phyloP scores from a whole-genome alignment of 2,888 invertebrate species.

The Chrysina gloriosa region DNA sequence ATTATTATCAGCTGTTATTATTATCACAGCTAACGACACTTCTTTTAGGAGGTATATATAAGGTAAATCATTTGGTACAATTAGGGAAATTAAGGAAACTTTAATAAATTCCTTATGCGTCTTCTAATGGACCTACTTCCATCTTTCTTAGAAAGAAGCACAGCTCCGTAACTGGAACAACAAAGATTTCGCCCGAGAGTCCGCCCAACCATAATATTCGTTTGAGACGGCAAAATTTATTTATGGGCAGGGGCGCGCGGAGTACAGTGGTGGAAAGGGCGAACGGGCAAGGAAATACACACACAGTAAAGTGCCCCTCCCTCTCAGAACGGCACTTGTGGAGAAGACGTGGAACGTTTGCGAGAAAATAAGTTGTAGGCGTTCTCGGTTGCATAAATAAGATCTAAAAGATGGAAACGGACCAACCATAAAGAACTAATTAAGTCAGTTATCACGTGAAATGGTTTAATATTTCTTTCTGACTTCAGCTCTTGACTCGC shows the following conservation, averaged over 20 bases:
- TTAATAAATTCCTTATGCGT: constrained; percentile 1
- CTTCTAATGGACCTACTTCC: constrained; percentile 20
- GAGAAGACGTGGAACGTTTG: constrained; percentile 21
- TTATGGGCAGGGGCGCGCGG: constrained; percentile 11
- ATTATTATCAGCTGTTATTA: too few relatives aligned
- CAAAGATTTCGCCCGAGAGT: constrained; percentile 11
- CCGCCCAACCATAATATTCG: constrained; percentile 32
- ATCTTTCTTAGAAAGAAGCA: constrained; percentile 18
- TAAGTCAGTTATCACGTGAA: constrained; percentile 50
- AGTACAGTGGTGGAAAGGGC: not conserved
- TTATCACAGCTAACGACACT: too few relatives aligned
- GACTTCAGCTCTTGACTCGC: constrained; percentile 45
- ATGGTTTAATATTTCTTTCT: constrained; percentile 50
- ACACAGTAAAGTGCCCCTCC: constrained; percentile 5
- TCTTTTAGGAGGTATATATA: too few relatives aligned
- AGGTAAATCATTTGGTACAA: not conserved
- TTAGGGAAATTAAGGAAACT: not conserved
- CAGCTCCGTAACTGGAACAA: constrained; percentile 6
- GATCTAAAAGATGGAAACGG: constrained; percentile 46
- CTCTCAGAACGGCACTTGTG: constrained; percentile 7
- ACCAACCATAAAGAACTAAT: constrained; percentile 50
- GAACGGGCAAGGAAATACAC: constrained; percentile 26
- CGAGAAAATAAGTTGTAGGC: constrained; percentile 45
- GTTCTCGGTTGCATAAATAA: constrained; percentile 49
- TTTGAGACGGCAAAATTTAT: constrained; percentile 33